A percentile compares a stretch with the other conserved stretches of the same genome.
These are phyloP conservation scores for Drosophila ustulata DNA, from an alignment of 2,888 invertebrate genomes.

Conservation along the genomic window DNA sequence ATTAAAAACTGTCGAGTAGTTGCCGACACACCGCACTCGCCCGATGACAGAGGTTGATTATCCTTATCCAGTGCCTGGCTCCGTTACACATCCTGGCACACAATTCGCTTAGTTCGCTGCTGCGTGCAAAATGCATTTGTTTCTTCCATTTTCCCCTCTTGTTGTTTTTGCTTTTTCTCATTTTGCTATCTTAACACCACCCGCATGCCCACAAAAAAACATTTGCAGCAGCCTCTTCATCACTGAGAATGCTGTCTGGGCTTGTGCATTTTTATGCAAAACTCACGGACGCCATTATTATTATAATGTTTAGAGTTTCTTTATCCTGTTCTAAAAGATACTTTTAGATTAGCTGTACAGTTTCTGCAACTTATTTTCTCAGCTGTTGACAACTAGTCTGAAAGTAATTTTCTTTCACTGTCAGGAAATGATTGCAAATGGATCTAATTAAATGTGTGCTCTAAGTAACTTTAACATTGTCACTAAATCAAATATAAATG, in stretches of 20 bases:
- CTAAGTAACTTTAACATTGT: too few relatives aligned
- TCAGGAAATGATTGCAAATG: too few relatives aligned
- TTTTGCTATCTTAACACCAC: conserved; percentile 21
- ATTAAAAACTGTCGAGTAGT: conserved; percentile 75
- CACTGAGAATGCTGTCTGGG: conserved; percentile 5
- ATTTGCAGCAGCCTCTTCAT: conserved; percentile 6
- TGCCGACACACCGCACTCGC: conserved; percentile 47
- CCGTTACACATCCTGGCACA: conserved; percentile 49
- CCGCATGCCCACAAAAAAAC: conserved; percentile 12
- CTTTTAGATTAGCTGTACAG: conserved; percentile 24
- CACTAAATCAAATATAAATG: not conserved
- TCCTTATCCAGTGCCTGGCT: conserved; percentile 52
- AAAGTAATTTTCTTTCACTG: not conserved
- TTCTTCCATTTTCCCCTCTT: conserved; percentile 29
- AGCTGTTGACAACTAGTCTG: not conserved
- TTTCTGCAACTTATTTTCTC: not conserved
- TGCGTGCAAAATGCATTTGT: conserved; percentile 46
- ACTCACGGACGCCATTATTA: conserved; percentile 29
- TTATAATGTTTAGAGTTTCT: conserved; percentile 15
- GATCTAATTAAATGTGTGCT: too few relatives aligned
- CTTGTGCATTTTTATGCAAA: conserved; percentile 9
- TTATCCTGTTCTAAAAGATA: not conserved
- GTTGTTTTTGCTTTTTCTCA: conserved; percentile 8
- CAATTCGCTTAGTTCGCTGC: conserved; percentile 29
- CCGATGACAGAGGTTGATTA: conserved; percentile 71